Base-by-base conservation (phyloP, 2,888 invertebrate species). In the Brachypterus glaber region DNA sequence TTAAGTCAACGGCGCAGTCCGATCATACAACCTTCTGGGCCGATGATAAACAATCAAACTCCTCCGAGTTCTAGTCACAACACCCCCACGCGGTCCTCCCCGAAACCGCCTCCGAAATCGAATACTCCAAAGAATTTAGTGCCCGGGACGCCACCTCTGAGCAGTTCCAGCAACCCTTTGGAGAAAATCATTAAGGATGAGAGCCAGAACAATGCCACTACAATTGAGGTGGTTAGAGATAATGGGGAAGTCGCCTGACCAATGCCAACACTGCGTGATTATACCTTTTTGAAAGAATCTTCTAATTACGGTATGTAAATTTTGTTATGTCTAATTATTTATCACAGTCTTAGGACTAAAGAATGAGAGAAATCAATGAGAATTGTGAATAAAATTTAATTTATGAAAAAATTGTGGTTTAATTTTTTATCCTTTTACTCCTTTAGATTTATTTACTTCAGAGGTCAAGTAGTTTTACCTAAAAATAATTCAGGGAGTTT, bases 241-340 rank as follows among this genome's bases (percentile, higher is more conserved):
- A 62, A 60, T 46, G 64, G 63, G 54, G 62, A 62, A 52, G 62
- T 56, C 59, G 62, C 63, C 63, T 64, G 64, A 64, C 59, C 58
- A 58, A n/a, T n/a, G n/a, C n/a, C n/a, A n/a, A n/a, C n/a, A n/a
- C n/a, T n/a, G n/a, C n/a, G n/a, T n/a, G n/a, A n/a, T n/a, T n/a
- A n/a, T n/a, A n/a, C n/a, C n/a, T n/a, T n/a, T n/a, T n/a, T n/a
- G n/a, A n/a, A n/a, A n/a, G n/a, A n/a, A n/a, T n/a, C n/a, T n/a
- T n/a, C n/a, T n/a, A n/a, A n/a, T n/a, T n/a, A n/a, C n/a, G n/a
- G n/a, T n/a, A n/a, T n/a, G n/a, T n/a, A n/a, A n/a, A n/a, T n/a
- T n/a, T n/a, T n/a, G n/a, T n/a, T n/a, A n/a, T n/a, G n/a, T n/a
- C n/a, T n/a, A n/a, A n/a, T n/a, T n/a, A n/a, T n/a, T n/a, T n/a